phyloP scores from a whole-genome alignment of 1,140 invertebrate species.

The Bombyx mori region ASM3026992v2 NC_085117.1:5150001-5150500 shows the following conservation, averaged over 20 bases:
- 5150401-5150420: too few relatives aligned
- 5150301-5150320: neutral
- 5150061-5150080: conserved; percentile 46
- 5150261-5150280: too few relatives aligned
- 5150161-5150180: conserved; percentile 41
- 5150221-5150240: conserved; percentile 50
- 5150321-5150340: neutral
- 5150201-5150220: conserved; percentile 14
- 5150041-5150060: conserved; percentile 67
- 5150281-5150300: neutral
- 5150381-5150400: too few relatives aligned
- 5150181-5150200: conserved; percentile 36
- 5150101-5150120: conserved; percentile 16
- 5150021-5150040: conserved; percentile 60
- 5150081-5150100: conserved; percentile 32
- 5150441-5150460: too few relatives aligned
- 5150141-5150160: conserved; percentile 31
- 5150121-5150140: conserved; percentile 23
- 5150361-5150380: too few relatives aligned
- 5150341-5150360: neutral
- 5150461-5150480: too few relatives aligned
- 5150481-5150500: too few relatives aligned
- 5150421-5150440: too few relatives aligned
- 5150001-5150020: conserved; percentile 53
- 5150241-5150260: conserved; percentile 12